These are phyloP conservation scores for Doryteuthis pealeii DNA, from an alignment of 1,140 invertebrate genomes.

Conservation along the genomic window DNA sequence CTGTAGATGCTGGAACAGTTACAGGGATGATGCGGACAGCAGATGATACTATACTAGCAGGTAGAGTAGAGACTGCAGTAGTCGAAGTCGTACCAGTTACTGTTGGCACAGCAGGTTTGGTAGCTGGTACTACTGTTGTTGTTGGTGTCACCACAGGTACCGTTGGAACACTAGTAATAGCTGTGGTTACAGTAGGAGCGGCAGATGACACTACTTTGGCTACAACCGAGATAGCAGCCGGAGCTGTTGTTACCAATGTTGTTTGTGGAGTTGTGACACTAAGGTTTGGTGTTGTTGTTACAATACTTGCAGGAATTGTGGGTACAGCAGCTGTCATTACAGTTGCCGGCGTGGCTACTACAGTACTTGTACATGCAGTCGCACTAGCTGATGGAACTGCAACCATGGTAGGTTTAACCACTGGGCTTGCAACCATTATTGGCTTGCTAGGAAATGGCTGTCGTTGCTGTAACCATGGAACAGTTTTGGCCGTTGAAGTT, in stretches of 20 bases:
- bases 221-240: neutral
- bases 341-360: conserved; percentile 10
- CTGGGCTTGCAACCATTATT: conserved; percentile 9
- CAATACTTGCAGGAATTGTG: neutral
- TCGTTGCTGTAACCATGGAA: conserved; percentile 8
- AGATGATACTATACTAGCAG: neutral
- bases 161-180: neutral
- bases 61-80: too few species aligned
- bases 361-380: neutral
- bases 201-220: neutral
- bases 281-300: neutral
- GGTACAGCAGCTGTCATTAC: conserved; percentile 21
- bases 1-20: neutral
- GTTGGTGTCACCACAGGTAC: too few species aligned
- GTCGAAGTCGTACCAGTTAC: neutral
- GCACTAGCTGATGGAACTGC: neutral
- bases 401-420: conserved; percentile 14
- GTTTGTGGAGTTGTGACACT: neutral
- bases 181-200: neutral
- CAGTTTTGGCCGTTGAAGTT: neutral
- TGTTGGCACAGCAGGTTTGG: neutral
- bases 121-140: neutral
- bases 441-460: conserved; percentile 1
- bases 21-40: neutral
- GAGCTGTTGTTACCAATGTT: neutral